Percentiles rank a stretch among this genome's conserved stretches.
Conservation (phyloP, 2,797 vertebrate species). For the Gambelia wislizenii region DNA sequence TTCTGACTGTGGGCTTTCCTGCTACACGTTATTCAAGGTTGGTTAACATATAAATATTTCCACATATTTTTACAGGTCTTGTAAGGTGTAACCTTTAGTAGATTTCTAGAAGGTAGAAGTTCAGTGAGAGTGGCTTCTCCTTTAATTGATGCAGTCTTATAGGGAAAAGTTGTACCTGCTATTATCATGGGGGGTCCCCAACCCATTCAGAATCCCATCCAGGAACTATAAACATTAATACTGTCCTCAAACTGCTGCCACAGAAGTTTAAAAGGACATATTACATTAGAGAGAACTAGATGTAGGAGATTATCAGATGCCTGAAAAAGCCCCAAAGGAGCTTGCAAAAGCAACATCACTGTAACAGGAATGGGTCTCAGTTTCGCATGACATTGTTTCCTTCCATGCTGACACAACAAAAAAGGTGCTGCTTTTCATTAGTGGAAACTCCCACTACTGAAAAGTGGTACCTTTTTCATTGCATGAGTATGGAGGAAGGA, state of each 20-base stretch:
- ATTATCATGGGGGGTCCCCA: neutral
- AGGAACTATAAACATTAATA: neutral
- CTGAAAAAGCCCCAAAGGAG: no score
- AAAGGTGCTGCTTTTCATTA: no score
- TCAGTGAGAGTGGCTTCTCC: neutral
- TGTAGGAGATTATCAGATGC: no score
- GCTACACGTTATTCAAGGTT: neutral
- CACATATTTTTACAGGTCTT: neutral
- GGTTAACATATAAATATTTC: neutral
- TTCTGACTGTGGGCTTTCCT: no score
- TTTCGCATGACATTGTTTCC: no score
- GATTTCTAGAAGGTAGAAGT: neutral
- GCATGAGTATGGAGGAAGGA: no score
- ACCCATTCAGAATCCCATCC: neutral
- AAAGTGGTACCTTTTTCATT: no score
- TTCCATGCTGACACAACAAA: no score
- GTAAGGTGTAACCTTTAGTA: neutral
- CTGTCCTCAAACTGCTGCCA: neutral
- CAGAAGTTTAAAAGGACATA: neutral
- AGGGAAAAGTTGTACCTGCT: neutral
- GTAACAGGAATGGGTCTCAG: no score
- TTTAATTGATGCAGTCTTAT: neutral
- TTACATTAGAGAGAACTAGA: neutral
- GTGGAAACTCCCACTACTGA: no score
- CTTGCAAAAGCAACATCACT: no score